Conservation (phyloP, 1,140 invertebrate genomes). For the Rhysida immarginata region DNA sequence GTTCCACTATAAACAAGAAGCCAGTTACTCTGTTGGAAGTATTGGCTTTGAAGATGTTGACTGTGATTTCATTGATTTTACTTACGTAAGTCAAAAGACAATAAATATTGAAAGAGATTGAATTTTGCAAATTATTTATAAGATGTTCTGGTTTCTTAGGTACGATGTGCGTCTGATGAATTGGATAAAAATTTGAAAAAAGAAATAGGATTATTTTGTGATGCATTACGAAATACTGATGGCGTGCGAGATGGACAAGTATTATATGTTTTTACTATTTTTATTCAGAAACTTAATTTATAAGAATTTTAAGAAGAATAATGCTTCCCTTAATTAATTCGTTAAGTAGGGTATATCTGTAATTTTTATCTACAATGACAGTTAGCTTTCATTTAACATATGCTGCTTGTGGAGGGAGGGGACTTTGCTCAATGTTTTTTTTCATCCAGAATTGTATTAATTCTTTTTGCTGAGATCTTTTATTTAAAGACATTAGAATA, state of each 20-base stretch:
- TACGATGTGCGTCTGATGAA: conserved; percentile 69
- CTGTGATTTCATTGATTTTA: conserved; percentile 94
- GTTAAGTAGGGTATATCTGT: conserved; percentile 39
- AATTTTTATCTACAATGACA: neutral
- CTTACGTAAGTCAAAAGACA: conserved; percentile 50
- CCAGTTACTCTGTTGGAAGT: conserved; percentile 84
- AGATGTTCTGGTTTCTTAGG: conserved; percentile 23
- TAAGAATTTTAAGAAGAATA: no score
- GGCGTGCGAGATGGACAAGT: conserved; percentile 37
- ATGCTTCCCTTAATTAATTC: no score
- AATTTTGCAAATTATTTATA: neutral
- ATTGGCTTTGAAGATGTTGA: conserved; percentile 89
- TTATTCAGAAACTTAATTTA: no score
- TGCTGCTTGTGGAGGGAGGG: no score
- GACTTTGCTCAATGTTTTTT: no score
- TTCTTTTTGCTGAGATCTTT: no score
- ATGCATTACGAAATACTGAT: conserved; percentile 46
- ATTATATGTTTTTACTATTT: no score
- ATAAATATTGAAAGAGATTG: neutral
- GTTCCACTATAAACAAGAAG: conserved; percentile 84
- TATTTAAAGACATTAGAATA: no score
- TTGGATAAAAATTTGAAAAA: conserved; percentile 56
- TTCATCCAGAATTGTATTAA: no score
- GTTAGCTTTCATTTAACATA: neutral
- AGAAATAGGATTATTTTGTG: conserved; percentile 72